Conservation (phyloP, 2,888 invertebrate genomes). For the Synanthedon tipuliformis region DNA sequence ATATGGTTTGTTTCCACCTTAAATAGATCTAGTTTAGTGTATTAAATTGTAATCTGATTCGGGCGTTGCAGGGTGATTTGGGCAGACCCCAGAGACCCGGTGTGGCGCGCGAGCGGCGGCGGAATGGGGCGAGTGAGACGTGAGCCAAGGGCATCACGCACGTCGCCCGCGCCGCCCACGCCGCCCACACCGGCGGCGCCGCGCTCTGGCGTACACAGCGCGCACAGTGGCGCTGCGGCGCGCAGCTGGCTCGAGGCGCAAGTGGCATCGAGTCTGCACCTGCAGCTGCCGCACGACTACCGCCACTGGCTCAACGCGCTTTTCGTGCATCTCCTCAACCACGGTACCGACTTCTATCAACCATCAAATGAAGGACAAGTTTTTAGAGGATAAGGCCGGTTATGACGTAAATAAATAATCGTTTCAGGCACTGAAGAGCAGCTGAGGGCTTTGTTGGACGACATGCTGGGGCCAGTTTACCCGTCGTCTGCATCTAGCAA, state of each 20-base stretch:
- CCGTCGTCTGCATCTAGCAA: conserved; percentile 67
- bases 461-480: conserved; percentile 82
- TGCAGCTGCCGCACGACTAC: conserved; percentile 80
- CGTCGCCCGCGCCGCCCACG: conserved; percentile 15
- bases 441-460: conserved; percentile 79
- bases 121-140: conserved; percentile 7
- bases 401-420: background rate
- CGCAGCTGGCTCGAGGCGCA: conserved; percentile 80
- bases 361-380: too few relatives aligned
- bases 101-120: conserved; percentile 43
- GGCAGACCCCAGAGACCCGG: conserved; percentile 47
- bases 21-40: too few relatives aligned
- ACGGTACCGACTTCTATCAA: conserved; percentile 59
- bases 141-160: conserved; percentile 7
- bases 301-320: conserved; percentile 77
- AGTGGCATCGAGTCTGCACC: conserved; percentile 75
- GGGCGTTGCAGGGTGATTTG: conserved; percentile 47
- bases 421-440: conserved; percentile 76
- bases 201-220: conserved; percentile 21
- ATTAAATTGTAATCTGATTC: too few relatives aligned
- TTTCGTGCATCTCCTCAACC: conserved; percentile 70
- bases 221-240: conserved; percentile 48
- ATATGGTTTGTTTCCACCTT: too few relatives aligned
- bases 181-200: conserved; percentile 21
- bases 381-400: too few relatives aligned